Percentiles rank a stretch among this genome's conserved stretches.
These are phyloP conservation scores for Helostoma temminkii DNA, from an alignment of 2,797 vertebrate species.

Conservation along the genomic window DNA sequence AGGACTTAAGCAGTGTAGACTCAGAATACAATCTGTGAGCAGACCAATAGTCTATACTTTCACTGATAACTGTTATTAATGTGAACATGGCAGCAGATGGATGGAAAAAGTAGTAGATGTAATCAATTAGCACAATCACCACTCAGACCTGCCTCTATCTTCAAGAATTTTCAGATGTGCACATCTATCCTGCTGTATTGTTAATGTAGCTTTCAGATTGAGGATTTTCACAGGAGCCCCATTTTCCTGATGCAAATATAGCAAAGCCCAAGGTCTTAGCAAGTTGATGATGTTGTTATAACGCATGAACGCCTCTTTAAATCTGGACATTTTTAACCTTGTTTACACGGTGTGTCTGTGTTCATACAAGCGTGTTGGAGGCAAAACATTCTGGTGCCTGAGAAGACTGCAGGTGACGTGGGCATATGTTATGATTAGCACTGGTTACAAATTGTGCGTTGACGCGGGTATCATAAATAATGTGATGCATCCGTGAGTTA, in stretches of 20 bases:
- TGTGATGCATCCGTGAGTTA: conserved; percentile 32
- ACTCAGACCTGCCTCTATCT: background rate
- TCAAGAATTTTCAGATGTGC: conserved; percentile 3
- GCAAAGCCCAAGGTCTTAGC: conserved; percentile 49
- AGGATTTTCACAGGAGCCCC: conserved; percentile 11
- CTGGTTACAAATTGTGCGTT: conserved; percentile 12
- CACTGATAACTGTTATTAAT: background rate
- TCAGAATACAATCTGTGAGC: conserved; percentile 18
- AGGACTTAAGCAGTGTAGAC: background rate
- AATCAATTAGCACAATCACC: background rate
- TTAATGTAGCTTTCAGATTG: conserved; percentile 4
- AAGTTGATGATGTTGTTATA: conserved; percentile 49
- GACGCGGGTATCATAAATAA: background rate
- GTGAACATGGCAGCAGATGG: background rate
- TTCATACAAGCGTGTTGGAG: conserved; percentile 15
- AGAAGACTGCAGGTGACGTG: conserved; percentile 5
- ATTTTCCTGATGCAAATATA: conserved; percentile 39
- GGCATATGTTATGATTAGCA: conserved; percentile 26
- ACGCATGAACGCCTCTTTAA: conserved; percentile 51
- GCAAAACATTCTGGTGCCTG: conserved; percentile 34
- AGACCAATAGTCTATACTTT: conserved; percentile 1
- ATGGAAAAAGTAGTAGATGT: background rate
- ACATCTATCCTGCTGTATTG: conserved; percentile 10
- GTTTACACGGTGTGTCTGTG: conserved; percentile 33
- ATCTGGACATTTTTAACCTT: conserved; percentile 33